A percentile compares a stretch with the other conserved stretches of the same genome.
Conservation (phyloP, 2,797 vertebrate genomes). For the Enteromius treurensis region DNA sequence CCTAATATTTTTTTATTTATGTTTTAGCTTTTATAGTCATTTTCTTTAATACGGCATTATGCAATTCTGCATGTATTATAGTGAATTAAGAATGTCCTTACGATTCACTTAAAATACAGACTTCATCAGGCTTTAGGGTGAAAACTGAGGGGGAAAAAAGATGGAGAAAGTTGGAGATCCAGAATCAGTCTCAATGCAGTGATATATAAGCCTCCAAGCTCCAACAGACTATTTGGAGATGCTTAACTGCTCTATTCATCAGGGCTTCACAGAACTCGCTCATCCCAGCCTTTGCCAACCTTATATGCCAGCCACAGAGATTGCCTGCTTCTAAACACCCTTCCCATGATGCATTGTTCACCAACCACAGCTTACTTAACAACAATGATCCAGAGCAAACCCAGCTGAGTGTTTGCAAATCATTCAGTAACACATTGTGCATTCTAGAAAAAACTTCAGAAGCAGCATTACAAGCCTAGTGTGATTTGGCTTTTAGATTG, state of each 20-base stretch:
- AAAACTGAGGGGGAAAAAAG: neutral
- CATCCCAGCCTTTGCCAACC: slow-evolving; percentile 12
- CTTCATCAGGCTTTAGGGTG: too few relatives aligned
- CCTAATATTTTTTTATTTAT: neutral
- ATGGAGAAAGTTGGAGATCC: neutral
- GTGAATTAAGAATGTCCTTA: neutral
- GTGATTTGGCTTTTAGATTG: neutral
- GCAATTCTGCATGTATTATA: neutral
- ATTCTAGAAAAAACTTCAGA: neutral
- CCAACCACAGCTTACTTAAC: slow-evolving; percentile 23
- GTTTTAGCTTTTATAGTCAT: neutral
- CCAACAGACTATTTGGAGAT: slow-evolving; percentile 29
- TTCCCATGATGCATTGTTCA: neutral
- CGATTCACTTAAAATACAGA: neutral
- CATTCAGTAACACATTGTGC: neutral
- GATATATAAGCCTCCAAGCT: slow-evolving; percentile 18
- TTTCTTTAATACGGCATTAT: neutral
- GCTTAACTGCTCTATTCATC: slow-evolving; percentile 23
- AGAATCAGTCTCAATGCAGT: neutral
- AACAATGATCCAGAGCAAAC: slow-evolving; percentile 15
- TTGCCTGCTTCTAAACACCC: neutral
- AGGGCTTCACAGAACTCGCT: slow-evolving; percentile 17
- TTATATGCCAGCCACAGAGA: slow-evolving; percentile 9
- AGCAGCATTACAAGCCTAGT: neutral
- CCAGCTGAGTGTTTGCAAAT: slow-evolving; percentile 6